Evolutionary conservation across 2,113 vertebrate species (phyloP).

Genomic region (Oenanthe oenanthe): DNA sequence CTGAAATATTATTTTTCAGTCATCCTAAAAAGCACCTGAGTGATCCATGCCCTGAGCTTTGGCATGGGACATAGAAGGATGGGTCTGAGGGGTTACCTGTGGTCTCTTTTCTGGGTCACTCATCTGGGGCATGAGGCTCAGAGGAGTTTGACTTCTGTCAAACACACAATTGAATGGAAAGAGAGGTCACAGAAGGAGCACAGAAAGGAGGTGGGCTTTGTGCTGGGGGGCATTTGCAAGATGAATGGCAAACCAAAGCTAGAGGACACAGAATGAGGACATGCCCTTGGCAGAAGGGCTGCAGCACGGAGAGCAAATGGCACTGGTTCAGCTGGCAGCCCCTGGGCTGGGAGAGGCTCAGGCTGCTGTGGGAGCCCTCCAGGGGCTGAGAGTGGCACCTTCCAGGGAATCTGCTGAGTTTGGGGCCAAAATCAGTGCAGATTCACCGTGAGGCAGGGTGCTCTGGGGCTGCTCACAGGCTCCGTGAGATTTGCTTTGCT

Average conservation of each 20-base stretch:
- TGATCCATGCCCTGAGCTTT: not conserved
- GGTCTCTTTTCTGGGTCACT: not conserved
- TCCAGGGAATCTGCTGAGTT: not conserved
- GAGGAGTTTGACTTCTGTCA: not conserved
- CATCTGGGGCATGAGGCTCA: not conserved
- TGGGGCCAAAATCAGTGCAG: not conserved
- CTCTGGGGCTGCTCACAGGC: not conserved
- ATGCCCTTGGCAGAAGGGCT: not conserved
- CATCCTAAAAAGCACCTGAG: not conserved
- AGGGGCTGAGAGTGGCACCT: not conserved
- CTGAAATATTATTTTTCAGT: not conserved
- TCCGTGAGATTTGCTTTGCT: accelerated
- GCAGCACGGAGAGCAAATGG: not conserved
- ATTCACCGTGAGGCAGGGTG: not conserved
- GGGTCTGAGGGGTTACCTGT: not conserved
- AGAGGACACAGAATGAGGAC: slow-evolving; percentile 13
- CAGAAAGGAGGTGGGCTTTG: not conserved
- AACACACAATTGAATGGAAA: not conserved
- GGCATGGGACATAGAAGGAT: not conserved
- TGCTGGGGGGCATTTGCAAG: not conserved
- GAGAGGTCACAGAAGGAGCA: not conserved
- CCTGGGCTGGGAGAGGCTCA: not conserved
- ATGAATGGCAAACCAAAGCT: not conserved
- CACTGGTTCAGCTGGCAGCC: not conserved
- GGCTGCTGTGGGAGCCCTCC: not conserved